Base-by-base conservation (phyloP, 2,113 vertebrate genomes). In the Onychorhynchus coronatus region DNA sequence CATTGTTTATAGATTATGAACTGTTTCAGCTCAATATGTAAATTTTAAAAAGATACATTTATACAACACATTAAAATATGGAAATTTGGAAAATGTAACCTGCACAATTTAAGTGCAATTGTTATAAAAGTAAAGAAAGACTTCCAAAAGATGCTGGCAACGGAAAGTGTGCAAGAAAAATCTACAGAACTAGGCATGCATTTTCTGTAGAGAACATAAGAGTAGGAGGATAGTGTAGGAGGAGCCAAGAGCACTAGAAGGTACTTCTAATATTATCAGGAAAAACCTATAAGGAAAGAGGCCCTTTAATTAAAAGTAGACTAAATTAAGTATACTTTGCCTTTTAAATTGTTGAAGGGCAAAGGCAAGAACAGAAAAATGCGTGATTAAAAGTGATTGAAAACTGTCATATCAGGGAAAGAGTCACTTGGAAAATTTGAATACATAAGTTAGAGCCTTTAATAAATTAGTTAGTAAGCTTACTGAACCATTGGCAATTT, bases 301-400 rank as follows among this genome's bases (percentile, higher is more conserved):
- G 21, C 27, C 33, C 37, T 91, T 96, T 92, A 80, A 91, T 96
- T 93, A 94, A 94, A 94, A 90, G 89, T 42, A 91, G 90, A 52
- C 24, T 55, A 91, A 83, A 94, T 94, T 46, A 90, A 94, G 79
- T 92, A 67, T 35, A 42, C 85, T 67, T 91, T 91, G 39, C 72
- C 86, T 71, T 91, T 91, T 71, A 86, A 96, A 84, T 67, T 95
- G 83, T 47, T 68, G 85, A 93, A 50, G 46, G 44, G 65, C 50
- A 73, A 94, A 93, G 58, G n/a, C 55, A 83, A 82, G 85, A 94
- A 80, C 19, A 93, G 85, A 77, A 95, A 94, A 91, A 83, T 67
- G 13, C 0, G 0, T 93, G 37, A 88, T 90, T 93, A 90, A 35
- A 47, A 77, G 75, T 94, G 85, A 84, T 78, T 88, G 88, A 94